Base-by-base conservation (phyloP, 1,140 invertebrate species). In the Nephotettix cincticeps region DNA sequence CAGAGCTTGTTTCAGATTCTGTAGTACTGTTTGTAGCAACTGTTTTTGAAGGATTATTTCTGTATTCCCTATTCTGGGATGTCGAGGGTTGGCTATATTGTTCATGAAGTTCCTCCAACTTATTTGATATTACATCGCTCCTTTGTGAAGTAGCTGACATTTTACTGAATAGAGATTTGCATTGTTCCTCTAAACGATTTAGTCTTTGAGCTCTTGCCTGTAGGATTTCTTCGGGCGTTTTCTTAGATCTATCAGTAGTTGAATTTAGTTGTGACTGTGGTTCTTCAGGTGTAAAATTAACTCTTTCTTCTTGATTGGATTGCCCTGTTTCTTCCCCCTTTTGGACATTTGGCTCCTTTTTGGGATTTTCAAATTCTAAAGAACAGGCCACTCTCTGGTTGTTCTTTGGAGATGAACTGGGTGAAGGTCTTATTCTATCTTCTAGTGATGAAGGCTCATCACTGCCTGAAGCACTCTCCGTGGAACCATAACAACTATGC, bases 181-280 rank as follows among this genome's bases (percentile, higher is more conserved):
- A 89, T 74, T 90, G 87, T 64, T 88, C 87, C 80, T 93, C 91
- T 29, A 93, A 78, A 6, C 87, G 81, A 76, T 86, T 84, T 28
- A 93, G 79, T 70, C 90, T 82, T 68, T 84, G 84, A 23, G 87
- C 87, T 32, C 88, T 82, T 17, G 85, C 83, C 9, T 84, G 82
- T 1, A 88, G 80, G 36, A 85, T 82, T 74, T 88, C 85, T 74
- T 89, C 86, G 11, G 83, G 79, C 25, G 81, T 83, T 19, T 81
- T 77, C 0, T 69, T 69, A 6, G 25, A 61, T 27, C 21, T 29
- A 9, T 61, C 56, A 14, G 14, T 36, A n/a, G 32, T 36, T 36
- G 32, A 4, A 6, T 4, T 36, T 36, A 36, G 32, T 36, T 36
- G 32, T 4, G 4, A 36, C 32, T 36, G 4, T 36, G 32, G 32